Conservation (phyloP, 1,140 invertebrate genomes). For the Steinernema feltiae region DNA sequence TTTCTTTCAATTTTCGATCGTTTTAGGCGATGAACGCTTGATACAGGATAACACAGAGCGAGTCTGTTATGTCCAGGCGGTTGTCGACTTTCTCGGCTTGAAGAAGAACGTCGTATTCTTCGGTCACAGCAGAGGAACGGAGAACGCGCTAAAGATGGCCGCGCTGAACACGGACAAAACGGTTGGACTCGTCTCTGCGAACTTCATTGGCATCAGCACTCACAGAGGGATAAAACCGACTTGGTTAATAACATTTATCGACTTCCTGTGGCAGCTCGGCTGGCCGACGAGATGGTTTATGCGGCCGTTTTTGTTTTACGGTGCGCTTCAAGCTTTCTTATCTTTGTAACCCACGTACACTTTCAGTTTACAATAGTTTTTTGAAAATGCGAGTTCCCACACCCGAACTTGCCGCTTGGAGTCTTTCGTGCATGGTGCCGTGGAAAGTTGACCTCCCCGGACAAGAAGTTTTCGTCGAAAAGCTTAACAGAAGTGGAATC, state of each 20-base stretch:
- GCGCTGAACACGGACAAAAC: slow-evolving; percentile 19
- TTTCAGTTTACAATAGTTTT: slow-evolving; percentile 29
- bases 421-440: neutral
- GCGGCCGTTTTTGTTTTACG: neutral
- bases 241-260: neutral
- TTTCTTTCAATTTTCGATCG: neutral
- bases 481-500: slow-evolving; percentile 16
- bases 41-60: slow-evolving; percentile 1
- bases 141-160: slow-evolving; percentile 27
- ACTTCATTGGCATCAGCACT: slow-evolving; percentile 28
- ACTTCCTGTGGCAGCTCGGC: slow-evolving; percentile 11
- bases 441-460: neutral
- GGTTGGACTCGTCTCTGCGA: slow-evolving; percentile 20
- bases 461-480: slow-evolving; percentile 17
- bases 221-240: slow-evolving; percentile 22
- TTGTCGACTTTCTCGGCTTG: slow-evolving; percentile 4
- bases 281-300: neutral
- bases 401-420: neutral
- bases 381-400: slow-evolving; percentile 14
- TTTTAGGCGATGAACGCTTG: neutral
- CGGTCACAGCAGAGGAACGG: slow-evolving; percentile 30
- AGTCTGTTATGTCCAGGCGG: neutral
- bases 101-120: slow-evolving; percentile 16
- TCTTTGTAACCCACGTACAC: neutral
- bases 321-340: slow-evolving; percentile 7